Evolutionary conservation across 1,140 invertebrate genomes (phyloP).

Genomic region (Hylaeus volcanicus): DNA sequence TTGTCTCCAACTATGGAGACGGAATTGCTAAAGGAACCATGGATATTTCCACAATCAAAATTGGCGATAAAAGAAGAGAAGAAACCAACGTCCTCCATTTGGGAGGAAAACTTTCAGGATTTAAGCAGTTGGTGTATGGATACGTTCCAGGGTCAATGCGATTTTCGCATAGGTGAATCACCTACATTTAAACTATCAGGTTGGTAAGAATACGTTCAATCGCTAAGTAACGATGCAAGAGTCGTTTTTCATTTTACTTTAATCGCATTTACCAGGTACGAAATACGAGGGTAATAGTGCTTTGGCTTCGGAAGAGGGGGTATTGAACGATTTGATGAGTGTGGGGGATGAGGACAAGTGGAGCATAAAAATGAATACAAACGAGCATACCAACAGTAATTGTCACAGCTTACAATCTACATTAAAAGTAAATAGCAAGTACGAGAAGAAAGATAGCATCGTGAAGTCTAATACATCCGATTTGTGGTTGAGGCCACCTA

Average conservation of each 20-base stretch:
- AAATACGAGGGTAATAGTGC: slow-evolving; percentile 69
- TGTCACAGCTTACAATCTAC: slow-evolving; percentile 37
- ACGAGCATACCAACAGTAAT: slow-evolving; percentile 23
- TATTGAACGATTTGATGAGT: slow-evolving; percentile 49
- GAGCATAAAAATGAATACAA: slow-evolving; percentile 47
- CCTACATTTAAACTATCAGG: slow-evolving; percentile 71
- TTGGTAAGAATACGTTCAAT: slow-evolving; percentile 36
- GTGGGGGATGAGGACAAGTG: slow-evolving; percentile 44
- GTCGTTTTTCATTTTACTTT: background rate
- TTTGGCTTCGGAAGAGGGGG: slow-evolving; percentile 57
- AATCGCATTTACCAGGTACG: slow-evolving; percentile 56
- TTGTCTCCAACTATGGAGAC: slow-evolving; percentile 67
- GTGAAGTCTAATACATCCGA: slow-evolving; percentile 18
- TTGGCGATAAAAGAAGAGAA: slow-evolving; percentile 46
- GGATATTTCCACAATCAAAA: slow-evolving; percentile 50
- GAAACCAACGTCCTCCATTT: slow-evolving; percentile 57
- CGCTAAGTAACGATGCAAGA: background rate
- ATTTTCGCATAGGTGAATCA: slow-evolving; percentile 79
- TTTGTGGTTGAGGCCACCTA: slow-evolving; percentile 42
- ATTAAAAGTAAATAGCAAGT: slow-evolving; percentile 33
- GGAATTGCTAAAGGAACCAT: slow-evolving; percentile 62
- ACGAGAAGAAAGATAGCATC: slow-evolving; percentile 16
- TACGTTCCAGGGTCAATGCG: slow-evolving; percentile 70
- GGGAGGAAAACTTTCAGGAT: slow-evolving; percentile 79
- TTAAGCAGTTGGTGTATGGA: slow-evolving; percentile 75